These are phyloP conservation scores for Hoplias malabaricus DNA, from an alignment of 2,113 vertebrate species.

Conservation along the genomic window DNA sequence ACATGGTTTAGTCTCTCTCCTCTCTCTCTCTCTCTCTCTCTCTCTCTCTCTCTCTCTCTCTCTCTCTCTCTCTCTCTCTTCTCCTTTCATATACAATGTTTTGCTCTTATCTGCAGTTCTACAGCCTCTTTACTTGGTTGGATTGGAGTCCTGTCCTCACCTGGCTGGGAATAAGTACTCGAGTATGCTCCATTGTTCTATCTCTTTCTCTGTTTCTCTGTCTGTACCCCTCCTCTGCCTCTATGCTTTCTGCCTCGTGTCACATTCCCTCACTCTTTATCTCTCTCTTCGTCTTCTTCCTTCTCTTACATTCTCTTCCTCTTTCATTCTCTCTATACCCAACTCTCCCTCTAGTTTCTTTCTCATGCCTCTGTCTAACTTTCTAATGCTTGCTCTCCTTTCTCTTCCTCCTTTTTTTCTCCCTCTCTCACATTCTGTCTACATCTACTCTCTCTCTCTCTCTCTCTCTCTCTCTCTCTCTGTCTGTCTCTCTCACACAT, in stretches of 20 bases:
- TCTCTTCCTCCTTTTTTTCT: not conserved
- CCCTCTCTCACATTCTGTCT: not conserved
- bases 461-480: not conserved
- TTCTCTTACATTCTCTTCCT: not conserved
- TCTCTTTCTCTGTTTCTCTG: not conserved
- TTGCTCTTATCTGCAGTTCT: not conserved
- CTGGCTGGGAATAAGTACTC: slow-evolving; percentile 40
- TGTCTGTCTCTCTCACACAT: not conserved
- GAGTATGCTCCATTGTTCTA: slow-evolving; percentile 18
- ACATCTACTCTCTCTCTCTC: slow-evolving; percentile 30
- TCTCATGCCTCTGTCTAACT: no score
- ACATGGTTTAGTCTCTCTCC: not conserved
- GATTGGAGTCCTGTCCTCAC: slow-evolving; percentile 45
- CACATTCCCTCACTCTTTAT: slow-evolving; percentile 48
- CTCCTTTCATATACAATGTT: not conserved
- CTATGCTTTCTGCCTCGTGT: no score
- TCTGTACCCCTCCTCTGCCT: not conserved
- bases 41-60: not conserved
- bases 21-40: not conserved
- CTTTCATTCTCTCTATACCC: not conserved
- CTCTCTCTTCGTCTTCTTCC: slow-evolving; percentile 14
- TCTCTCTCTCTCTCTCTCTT: not conserved
- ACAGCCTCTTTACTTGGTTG: slow-evolving; percentile 39
- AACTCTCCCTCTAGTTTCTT: not conserved
- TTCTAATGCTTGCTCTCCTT: slow-evolving; percentile 25